A percentile compares a stretch with the other conserved stretches of the same genome.
Conservation (phyloP, 2,888 invertebrate species). For the Xestobium rufovillosum region DNA sequence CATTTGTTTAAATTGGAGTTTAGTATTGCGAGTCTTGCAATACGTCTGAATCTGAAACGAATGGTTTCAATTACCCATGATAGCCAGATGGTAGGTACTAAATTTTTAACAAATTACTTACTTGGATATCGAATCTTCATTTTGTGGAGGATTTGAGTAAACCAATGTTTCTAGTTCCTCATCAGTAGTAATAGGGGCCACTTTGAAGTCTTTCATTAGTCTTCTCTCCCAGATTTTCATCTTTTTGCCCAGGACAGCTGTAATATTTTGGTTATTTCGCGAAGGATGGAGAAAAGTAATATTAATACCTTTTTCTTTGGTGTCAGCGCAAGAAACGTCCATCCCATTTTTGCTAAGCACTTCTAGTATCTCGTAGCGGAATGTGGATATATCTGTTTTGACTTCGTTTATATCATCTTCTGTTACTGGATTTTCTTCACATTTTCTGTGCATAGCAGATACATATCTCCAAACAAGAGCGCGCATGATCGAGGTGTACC, state of each 20-base stretch:
- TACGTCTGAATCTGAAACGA: conserved; percentile 55
- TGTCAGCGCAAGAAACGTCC: conserved; percentile 68
- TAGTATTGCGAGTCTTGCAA: conserved; percentile 66
- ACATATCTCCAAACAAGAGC: conserved; percentile 90
- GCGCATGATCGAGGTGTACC: conserved; percentile 77
- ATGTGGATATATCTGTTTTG: conserved; percentile 86
- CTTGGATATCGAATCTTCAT: conserved; percentile 54
- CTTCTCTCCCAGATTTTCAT: conserved; percentile 83
- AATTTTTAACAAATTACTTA: conserved; percentile 19
- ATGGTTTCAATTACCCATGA: conserved; percentile 5
- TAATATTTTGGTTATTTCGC: too few relatives aligned
- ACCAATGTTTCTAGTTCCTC: conserved; percentile 47
- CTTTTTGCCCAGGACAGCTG: conserved; percentile 66
- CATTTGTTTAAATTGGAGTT: conserved; percentile 66
- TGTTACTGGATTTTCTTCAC: conserved; percentile 78
- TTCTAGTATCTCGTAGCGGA: conserved; percentile 86
- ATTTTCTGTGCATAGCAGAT: conserved; percentile 75
- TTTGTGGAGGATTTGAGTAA: conserved; percentile 42
- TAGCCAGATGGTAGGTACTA: neutral
- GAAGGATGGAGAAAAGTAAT: too few relatives aligned
- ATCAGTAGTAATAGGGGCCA: conserved; percentile 61
- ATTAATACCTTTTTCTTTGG: conserved; percentile 63
- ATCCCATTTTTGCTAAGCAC: conserved; percentile 82
- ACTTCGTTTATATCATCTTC: conserved; percentile 93
- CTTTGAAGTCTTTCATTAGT: conserved; percentile 82